Percentiles rank a stretch among this genome's conserved stretches.
These are phyloP conservation scores for Chymomyza amoena DNA, from an alignment of 2,888 invertebrate species.

Conservation along the genomic window DNA sequence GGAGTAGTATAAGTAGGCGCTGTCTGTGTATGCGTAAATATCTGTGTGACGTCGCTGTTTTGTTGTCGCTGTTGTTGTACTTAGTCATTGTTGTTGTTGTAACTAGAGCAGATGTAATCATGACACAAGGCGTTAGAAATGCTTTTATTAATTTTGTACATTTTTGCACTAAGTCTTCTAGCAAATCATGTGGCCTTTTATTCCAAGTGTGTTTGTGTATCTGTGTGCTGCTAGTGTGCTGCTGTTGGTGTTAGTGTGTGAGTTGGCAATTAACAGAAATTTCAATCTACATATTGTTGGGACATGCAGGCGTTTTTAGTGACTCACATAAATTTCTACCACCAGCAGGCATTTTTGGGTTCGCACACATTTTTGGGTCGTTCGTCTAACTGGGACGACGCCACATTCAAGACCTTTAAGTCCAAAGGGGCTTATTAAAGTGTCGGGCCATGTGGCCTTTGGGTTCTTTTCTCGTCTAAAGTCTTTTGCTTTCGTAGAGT, in stretches of 20 bases:
- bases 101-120: conserved; percentile 53
- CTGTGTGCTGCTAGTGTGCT: background rate
- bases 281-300: conserved; percentile 27
- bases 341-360: background rate
- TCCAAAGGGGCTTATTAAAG: background rate
- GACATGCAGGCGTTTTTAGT: conserved; percentile 31
- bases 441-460: background rate
- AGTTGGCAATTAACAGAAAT: conserved; percentile 39
- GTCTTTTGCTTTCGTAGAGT: conserved; percentile 28
- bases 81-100: conserved; percentile 7
- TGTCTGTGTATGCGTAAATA: conserved; percentile 31
- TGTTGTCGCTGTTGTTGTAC: conserved; percentile 16
- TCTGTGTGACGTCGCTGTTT: background rate
- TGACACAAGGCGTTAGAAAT: conserved; percentile 41
- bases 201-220: background rate
- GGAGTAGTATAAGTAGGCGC: background rate
- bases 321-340: conserved; percentile 24
- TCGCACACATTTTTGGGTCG: background rate
- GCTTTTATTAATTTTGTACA: conserved; percentile 62
- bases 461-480: background rate
- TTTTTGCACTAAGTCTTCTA: conserved; percentile 33
- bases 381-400: background rate
- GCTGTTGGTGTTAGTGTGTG: background rate
- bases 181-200: conserved; percentile 29
- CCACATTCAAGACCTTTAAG: background rate